Conservation (phyloP, 2,797 vertebrate genomes). For the Rhadinocentrus ornatus region DNA sequence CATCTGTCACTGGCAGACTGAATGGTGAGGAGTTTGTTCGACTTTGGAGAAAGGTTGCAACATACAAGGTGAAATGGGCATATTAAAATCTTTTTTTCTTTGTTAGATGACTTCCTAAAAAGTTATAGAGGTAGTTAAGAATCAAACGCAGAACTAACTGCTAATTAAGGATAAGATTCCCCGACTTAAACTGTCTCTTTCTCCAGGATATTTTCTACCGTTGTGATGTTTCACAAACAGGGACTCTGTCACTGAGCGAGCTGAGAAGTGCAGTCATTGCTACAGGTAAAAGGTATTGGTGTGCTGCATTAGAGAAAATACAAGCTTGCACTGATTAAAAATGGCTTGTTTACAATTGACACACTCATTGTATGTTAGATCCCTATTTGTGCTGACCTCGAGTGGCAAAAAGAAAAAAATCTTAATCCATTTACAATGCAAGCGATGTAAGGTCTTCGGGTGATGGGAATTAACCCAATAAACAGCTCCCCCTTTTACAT, state of each 20-base stretch:
- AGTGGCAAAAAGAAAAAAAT: neutral
- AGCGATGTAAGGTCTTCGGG: too few relatives aligned
- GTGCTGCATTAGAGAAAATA: neutral
- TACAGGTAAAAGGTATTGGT: slow-evolving; percentile 55
- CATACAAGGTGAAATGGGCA: slow-evolving; percentile 63
- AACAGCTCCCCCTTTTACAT: neutral
- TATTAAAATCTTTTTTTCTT: too few relatives aligned
- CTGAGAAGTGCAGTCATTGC: slow-evolving; percentile 68
- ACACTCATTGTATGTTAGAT: neutral
- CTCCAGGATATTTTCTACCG: slow-evolving; percentile 69
- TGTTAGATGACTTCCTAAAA: too few relatives aligned
- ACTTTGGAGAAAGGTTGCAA: slow-evolving; percentile 64
- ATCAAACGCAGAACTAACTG: too few relatives aligned
- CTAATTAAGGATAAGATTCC: neutral
- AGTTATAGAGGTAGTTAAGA: too few relatives aligned
- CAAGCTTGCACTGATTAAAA: neutral
- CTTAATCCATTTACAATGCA: too few relatives aligned
- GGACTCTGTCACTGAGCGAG: slow-evolving; percentile 68
- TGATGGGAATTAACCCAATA: neutral
- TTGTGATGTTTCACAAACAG: slow-evolving; percentile 62
- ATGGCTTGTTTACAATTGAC: neutral
- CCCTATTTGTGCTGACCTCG: neutral
- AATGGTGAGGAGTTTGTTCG: slow-evolving; percentile 61
- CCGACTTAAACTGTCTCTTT: neutral
- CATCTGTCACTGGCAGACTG: slow-evolving; percentile 71